phyloP scores from a whole-genome alignment of 2,888 invertebrate genomes.

The Drosophila subsilvestris region DNA sequence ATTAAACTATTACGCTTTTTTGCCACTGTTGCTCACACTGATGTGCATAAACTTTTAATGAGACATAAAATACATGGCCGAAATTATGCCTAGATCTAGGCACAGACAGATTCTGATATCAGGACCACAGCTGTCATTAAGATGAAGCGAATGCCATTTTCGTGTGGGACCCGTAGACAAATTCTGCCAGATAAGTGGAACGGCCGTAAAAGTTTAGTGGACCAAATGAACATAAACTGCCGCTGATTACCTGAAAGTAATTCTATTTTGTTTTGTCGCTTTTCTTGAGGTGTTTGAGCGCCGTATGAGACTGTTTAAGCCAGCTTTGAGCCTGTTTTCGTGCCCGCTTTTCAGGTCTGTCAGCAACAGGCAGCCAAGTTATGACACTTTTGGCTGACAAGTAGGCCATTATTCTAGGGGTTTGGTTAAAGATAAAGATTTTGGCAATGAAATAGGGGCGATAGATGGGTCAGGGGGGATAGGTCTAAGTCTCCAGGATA shows the following conservation, averaged over 20 bases:
- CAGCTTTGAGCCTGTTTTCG: constrained; percentile 4
- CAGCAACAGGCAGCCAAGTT: constrained; percentile 41
- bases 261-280: constrained; percentile 12
- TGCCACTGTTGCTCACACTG: constrained; percentile 11
- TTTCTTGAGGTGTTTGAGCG: constrained; percentile 12
- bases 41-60: constrained; percentile 69
- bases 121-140: constrained; percentile 49
- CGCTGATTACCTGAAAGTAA: constrained; percentile 66
- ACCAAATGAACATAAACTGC: constrained; percentile 69
- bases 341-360: constrained; percentile 31
- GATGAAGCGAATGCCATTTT: constrained; percentile 49
- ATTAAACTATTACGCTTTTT: constrained; percentile 70
- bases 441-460: background rate
- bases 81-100: constrained; percentile 45
- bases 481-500: constrained; percentile 3
- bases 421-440: background rate
- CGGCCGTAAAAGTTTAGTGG: constrained; percentile 69
- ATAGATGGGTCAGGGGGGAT: background rate
- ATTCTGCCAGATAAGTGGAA: constrained; percentile 58
- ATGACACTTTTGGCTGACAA: constrained; percentile 28
- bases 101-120: constrained; percentile 6
- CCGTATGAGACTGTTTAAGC: background rate
- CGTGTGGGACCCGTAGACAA: constrained; percentile 38
- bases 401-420: constrained; percentile 15
- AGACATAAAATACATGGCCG: constrained; percentile 53